These are phyloP conservation scores for Coremacera marginata DNA, from an alignment of 2,888 invertebrate species.

Conservation along the genomic window DNA sequence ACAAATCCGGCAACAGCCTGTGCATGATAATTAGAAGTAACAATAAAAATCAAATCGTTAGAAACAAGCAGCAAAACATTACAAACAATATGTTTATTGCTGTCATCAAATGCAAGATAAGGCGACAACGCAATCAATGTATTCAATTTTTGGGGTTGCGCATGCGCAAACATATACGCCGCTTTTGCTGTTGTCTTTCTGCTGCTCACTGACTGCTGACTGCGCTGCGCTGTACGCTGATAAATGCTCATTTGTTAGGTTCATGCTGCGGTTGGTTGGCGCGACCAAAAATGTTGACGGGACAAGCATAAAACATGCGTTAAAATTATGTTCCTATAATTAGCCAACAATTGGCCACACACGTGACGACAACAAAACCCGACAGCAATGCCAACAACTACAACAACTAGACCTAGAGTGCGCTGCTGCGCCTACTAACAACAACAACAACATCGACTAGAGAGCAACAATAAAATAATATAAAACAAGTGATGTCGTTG, in stretches of 20 bases:
- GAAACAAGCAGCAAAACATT: not conserved
- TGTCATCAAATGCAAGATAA: slow-evolving; percentile 36
- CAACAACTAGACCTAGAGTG: slow-evolving; percentile 9
- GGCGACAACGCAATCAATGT: not conserved
- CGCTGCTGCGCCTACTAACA: slow-evolving; percentile 31
- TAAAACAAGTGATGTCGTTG: slow-evolving; percentile 15
- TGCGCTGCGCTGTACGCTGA: too few species aligned
- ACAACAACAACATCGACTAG: not conserved
- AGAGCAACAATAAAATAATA: slow-evolving; percentile 16
- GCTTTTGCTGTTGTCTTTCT: slow-evolving; percentile 8
- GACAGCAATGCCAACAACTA: slow-evolving; percentile 30
- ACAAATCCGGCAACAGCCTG: slow-evolving; percentile 40
- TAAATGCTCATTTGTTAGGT: too few species aligned
- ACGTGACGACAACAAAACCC: slow-evolving; percentile 38
- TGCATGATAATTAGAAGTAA: slow-evolving; percentile 41
- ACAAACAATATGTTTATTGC: slow-evolving; percentile 18
- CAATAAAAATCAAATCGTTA: slow-evolving; percentile 7
- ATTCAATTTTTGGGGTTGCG: not conserved
- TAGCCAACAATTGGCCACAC: slow-evolving; percentile 53
- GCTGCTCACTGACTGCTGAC: too few species aligned
- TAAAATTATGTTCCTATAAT: slow-evolving; percentile 51
- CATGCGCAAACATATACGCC: slow-evolving; percentile 27
- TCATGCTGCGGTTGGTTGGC: not conserved
- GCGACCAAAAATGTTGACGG: not conserved
- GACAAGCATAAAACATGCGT: slow-evolving; percentile 44